phyloP scores from a whole-genome alignment of 2,113 vertebrate species.

The Epinephelus lanceolatus region DNA sequence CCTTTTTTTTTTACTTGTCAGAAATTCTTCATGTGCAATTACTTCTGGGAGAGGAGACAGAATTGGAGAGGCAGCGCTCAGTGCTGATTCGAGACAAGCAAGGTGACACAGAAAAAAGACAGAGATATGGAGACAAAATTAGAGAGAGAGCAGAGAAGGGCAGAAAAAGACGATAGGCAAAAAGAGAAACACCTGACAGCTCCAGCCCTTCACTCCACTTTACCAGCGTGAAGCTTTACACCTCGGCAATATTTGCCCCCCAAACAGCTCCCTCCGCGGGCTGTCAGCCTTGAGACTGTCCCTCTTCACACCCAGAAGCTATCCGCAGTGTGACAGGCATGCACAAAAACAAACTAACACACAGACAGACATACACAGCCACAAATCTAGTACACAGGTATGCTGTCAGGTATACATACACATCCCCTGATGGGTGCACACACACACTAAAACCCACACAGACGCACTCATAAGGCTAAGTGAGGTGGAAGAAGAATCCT shows the following conservation, averaged over 20 bases:
- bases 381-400: slow-evolving; percentile 45
- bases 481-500: slow-evolving; percentile 60
- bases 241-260: slow-evolving; percentile 51
- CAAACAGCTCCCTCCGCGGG: slow-evolving; percentile 45
- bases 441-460: slow-evolving; percentile 41
- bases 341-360: slow-evolving; percentile 52
- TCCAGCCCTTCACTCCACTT: slow-evolving; percentile 52
- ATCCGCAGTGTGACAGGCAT: slow-evolving; percentile 51
- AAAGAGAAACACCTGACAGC: slow-evolving; percentile 62
- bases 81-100: slow-evolving; percentile 32
- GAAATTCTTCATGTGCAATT: slow-evolving; percentile 41
- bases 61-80: slow-evolving; percentile 21
- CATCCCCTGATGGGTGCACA: slow-evolving; percentile 35
- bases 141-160: slow-evolving; percentile 38
- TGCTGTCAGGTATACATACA: slow-evolving; percentile 48
- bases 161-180: slow-evolving; percentile 41
- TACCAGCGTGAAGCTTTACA: slow-evolving; percentile 55
- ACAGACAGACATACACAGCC: slow-evolving; percentile 35
- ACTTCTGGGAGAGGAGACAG: slow-evolving; percentile 24
- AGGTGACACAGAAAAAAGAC: slow-evolving; percentile 36
- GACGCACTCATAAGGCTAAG: slow-evolving; percentile 53
- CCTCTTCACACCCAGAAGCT: slow-evolving; percentile 59
- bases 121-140: slow-evolving; percentile 39
- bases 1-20: slow-evolving; percentile 12
- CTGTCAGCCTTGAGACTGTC: slow-evolving; percentile 67